A percentile compares a stretch with the other conserved stretches of the same genome.
Conservation (phyloP, 2,888 invertebrate species). For the Apamea anceps region DNA sequence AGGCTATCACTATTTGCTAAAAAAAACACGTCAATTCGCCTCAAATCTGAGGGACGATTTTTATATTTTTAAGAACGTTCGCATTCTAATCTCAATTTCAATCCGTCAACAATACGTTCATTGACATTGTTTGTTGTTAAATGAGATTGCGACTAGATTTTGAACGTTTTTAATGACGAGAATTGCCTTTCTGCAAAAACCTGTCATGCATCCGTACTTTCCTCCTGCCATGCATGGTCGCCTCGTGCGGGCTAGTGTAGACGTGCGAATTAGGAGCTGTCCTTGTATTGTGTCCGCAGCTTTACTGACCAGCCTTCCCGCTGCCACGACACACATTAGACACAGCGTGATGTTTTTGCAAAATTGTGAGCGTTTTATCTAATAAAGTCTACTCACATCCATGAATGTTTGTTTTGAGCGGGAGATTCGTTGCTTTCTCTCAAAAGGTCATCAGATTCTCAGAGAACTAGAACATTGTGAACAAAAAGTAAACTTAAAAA, state of each 20-base stretch:
- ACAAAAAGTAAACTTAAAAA: not conserved
- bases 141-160: not conserved
- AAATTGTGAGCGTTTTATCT: not conserved
- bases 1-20: not conserved
- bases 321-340: constrained; percentile 62
- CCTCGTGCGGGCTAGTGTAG: constrained; percentile 69
- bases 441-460: too few relatives aligned
- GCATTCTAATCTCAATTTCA: not conserved
- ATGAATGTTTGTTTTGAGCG: not conserved
- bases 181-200: not conserved
- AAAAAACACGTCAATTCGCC: not conserved
- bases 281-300: constrained; percentile 75
- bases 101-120: not conserved
- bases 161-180: not conserved
- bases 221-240: constrained; percentile 58
- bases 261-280: constrained; percentile 80
- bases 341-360: constrained; percentile 70
- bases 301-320: constrained; percentile 71
- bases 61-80: not conserved
- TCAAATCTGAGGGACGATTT: not conserved
- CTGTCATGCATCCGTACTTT: constrained; percentile 63
- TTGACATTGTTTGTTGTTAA: not conserved
- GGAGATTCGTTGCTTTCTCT: not conserved
- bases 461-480: not conserved
- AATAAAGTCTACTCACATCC: not conserved